A percentile compares a stretch with the other conserved stretches of the same genome.
Conservation (phyloP, 2,797 vertebrate genomes). For the Heteromormyrus szaboi region DNA sequence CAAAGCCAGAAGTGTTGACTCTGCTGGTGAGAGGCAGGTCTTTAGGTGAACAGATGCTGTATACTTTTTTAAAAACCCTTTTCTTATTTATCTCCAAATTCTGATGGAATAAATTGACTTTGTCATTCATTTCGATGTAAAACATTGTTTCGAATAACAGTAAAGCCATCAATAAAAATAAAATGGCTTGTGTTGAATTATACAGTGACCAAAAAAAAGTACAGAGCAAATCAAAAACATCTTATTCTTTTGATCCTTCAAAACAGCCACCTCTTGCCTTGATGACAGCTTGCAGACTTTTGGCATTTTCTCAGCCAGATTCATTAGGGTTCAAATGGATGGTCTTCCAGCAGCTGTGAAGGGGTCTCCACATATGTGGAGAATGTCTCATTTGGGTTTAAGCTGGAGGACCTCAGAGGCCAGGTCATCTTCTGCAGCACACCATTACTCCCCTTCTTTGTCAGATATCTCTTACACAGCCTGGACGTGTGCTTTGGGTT, state of each 20-base stretch:
- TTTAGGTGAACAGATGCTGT: background rate
- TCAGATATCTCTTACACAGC: background rate
- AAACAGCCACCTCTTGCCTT: background rate
- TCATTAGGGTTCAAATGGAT: background rate
- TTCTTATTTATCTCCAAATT: background rate
- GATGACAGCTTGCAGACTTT: background rate
- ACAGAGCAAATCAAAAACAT: background rate
- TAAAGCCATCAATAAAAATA: background rate
- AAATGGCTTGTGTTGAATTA: background rate
- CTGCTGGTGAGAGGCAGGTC: background rate
- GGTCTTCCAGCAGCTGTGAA: background rate
- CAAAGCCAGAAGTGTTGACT: background rate
- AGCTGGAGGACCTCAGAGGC: background rate
- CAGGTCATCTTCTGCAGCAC: background rate
- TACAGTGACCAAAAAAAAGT: background rate
- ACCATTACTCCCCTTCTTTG: background rate
- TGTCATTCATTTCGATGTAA: background rate
- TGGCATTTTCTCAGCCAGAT: background rate
- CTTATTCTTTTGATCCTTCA: background rate
- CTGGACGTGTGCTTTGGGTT: background rate
- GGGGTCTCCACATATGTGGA: background rate
- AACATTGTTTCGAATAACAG: background rate
- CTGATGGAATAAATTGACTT: background rate
- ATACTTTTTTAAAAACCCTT: background rate
- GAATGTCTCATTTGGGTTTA: background rate